Base-by-base conservation (phyloP, 2,113 vertebrate genomes). In the Suricata suricatta region DNA sequence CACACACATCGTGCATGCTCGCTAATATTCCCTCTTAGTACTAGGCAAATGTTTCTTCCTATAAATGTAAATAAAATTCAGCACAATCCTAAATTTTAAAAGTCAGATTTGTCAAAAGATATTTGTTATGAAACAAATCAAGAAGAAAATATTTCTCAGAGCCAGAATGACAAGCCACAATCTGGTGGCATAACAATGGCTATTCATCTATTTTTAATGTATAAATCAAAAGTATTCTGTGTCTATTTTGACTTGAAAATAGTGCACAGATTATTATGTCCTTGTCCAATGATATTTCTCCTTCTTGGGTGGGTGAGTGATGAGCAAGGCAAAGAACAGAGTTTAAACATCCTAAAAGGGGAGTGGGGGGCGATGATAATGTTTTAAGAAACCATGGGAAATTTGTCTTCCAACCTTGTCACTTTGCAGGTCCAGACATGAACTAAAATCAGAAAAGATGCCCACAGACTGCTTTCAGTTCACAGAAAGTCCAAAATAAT, bases 401-500 rank as follows among this genome's bases (percentile, higher is more conserved):
- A 97, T 96, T 79, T 86, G 77, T 31, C 87, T 97, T 97, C 69
- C 94, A 96, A 93, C 76, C 96, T 97, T 89, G 94, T 85, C 93
- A 76, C 27, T 90, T 60, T 74, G 52, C 95, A 82, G 0, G 90
- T 96, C 83, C 88, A 85, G 90, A 77, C 89, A 97, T 96, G 90
- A 97, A 98, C 66, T 95, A 85, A 95, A 96, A 96, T 93, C 96
- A 95, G 68, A 97, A 98, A 95, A 97, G 95, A 98, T 98, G 98
- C 96, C 93, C 96, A 97, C 66, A 97, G 98, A 97, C 96, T 97
- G 98, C 96, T 97, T 98, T 90, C 98, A 98, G 98, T 97, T 85
- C 97, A 98, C 89, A 88, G 92, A 93, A 98, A 98, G 97, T 98
- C 97, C 97, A 97, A 98, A 98, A 98, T 95, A 81, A 96, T 98